Evolutionary conservation across 2,797 vertebrate genomes (phyloP).

Genomic region (Sebastolobus altivelis): DNA sequence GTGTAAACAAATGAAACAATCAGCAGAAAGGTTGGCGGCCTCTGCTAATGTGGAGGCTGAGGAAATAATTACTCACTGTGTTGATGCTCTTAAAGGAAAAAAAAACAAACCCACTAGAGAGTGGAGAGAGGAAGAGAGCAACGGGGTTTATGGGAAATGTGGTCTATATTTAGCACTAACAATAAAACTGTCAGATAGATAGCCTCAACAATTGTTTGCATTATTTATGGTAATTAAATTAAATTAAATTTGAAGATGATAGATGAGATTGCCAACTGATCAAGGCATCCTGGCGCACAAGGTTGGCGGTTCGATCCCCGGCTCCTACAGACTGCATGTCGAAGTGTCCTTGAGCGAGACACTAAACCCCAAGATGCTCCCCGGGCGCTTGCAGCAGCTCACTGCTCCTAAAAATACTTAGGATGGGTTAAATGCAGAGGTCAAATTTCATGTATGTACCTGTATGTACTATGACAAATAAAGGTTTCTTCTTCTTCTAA

Average conservation of each 20-base stretch:
- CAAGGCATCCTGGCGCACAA: neutral
- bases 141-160: neutral
- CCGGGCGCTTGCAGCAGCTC: too few species aligned
- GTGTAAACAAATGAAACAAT: constrained; percentile 50
- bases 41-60: constrained; percentile 3
- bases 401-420: too few species aligned
- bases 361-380: too few species aligned
- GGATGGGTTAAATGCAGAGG: too few species aligned
- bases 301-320: too few species aligned
- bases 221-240: neutral
- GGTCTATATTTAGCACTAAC: neutral
- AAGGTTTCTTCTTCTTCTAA: too few species aligned
- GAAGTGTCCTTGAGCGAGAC: too few species aligned
- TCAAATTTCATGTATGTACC: too few species aligned
- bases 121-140: neutral
- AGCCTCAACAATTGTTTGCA: neutral
- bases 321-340: too few species aligned
- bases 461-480: too few species aligned
- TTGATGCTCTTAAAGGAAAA: constrained; percentile 7
- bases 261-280: neutral
- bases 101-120: neutral
- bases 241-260: neutral
- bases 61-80: neutral
- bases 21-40: constrained; percentile 14
- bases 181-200: neutral